Evolutionary conservation across 2,113 vertebrate genomes (phyloP).

Genomic region (Benitochromis conjunctus): DNA sequence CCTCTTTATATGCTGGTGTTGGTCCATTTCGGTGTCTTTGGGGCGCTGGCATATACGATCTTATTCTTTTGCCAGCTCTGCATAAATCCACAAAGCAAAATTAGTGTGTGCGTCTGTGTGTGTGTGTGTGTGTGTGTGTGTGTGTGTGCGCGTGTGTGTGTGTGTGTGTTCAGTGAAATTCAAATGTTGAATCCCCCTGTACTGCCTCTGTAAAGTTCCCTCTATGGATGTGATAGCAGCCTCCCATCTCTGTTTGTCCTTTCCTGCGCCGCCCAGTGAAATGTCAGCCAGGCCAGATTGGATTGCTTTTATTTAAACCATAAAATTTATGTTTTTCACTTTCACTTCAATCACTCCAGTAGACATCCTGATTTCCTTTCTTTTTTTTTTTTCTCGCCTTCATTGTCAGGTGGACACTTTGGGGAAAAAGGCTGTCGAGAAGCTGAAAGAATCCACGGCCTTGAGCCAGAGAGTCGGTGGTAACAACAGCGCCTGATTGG

Average conservation of each 20-base stretch:
- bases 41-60: background rate
- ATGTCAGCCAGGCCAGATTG: slow-evolving; percentile 5
- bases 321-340: slow-evolving; percentile 23
- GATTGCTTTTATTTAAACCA: slow-evolving; percentile 24
- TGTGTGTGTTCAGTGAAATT: background rate
- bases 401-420: slow-evolving; percentile 4
- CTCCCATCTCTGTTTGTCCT: slow-evolving; percentile 9
- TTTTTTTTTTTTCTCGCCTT: background rate
- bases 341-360: background rate
- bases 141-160: no score
- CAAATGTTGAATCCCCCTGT: background rate
- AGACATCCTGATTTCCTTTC: background rate
- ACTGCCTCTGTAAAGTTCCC: background rate
- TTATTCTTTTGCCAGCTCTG: background rate
- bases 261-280: background rate
- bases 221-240: background rate
- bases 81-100: background rate
- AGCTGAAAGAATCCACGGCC: background rate
- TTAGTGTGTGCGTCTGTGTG: background rate
- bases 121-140: no score
- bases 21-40: background rate
- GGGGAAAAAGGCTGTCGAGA: background rate
- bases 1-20: background rate
- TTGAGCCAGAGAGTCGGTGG: slow-evolving; percentile 2
- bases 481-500: slow-evolving; percentile 24